phyloP scores from a whole-genome alignment of 2,113 vertebrate genomes.

The Montifringilla adamsi region DNA sequence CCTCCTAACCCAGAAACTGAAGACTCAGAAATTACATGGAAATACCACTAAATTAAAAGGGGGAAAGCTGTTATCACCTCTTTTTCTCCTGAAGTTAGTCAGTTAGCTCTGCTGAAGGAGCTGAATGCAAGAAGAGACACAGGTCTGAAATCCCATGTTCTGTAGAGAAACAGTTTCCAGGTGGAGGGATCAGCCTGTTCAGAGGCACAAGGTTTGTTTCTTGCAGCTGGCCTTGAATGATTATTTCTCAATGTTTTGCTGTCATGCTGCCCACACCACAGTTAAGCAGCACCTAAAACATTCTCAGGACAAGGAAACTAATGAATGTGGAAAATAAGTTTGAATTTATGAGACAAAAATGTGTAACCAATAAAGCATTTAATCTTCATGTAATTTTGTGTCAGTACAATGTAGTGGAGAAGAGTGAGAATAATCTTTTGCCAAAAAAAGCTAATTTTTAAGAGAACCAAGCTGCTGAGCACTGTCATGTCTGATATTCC shows the following conservation, averaged over 20 bases:
- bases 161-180: background rate
- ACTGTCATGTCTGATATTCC: background rate
- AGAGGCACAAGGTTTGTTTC: background rate
- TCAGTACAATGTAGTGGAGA: background rate
- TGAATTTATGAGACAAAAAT: background rate
- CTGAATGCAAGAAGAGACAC: background rate
- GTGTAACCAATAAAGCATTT: background rate
- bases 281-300: background rate
- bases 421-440: background rate
- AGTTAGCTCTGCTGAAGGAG: background rate
- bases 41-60: background rate
- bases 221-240: background rate
- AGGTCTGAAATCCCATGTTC: background rate
- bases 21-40: background rate
- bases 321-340: background rate
- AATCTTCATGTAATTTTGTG: background rate
- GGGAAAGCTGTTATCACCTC: background rate
- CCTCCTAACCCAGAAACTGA: background rate
- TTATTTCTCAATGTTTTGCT: background rate
- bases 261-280: background rate
- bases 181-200: slow-evolving; percentile 1
- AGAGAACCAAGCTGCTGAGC: background rate
- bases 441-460: background rate
- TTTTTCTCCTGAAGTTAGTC: background rate
- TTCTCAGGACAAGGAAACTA: background rate